A percentile compares a stretch with the other conserved stretches of the same genome.
Evolutionary conservation across 2,797 vertebrate genomes (phyloP).

Genomic region (Euthynnus affinis): DNA sequence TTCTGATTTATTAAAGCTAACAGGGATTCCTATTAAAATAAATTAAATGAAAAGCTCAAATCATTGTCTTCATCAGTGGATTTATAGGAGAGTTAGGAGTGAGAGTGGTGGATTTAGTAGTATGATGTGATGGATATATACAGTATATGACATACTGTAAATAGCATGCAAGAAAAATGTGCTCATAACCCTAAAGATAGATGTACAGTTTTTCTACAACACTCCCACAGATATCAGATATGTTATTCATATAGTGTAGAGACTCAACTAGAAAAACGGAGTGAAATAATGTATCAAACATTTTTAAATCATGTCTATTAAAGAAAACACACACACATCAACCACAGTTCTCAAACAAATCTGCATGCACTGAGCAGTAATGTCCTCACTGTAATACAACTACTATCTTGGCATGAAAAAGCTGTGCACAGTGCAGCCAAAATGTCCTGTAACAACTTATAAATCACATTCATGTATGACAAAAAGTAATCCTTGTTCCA

Average conservation of each 20-base stretch:
- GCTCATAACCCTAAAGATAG: neutral
- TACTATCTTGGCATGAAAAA: neutral
- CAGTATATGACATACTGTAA: neutral
- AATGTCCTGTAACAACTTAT: constrained; percentile 13
- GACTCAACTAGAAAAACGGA: neutral
- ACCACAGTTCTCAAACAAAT: constrained; percentile 13
- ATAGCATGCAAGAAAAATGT: constrained; percentile 6
- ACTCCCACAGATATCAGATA: constrained; percentile 1
- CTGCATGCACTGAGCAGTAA: constrained; percentile 21
- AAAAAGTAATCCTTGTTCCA: constrained; percentile 10
- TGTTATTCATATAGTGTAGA: neutral
- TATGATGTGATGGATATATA: neutral
- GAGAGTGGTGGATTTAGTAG: neutral
- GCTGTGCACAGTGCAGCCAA: constrained; percentile 33
- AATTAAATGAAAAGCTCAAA: neutral
- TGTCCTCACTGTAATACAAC: constrained; percentile 11
- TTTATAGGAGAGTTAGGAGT: neutral
- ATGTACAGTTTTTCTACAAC: neutral
- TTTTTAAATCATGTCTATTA: neutral
- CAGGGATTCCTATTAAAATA: neutral
- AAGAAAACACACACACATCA: neutral
- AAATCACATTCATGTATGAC: constrained; percentile 15
- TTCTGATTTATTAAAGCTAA: neutral
- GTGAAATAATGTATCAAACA: constrained; percentile 12
- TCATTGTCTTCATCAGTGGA: neutral